Percentiles rank a stretch among this genome's conserved stretches.
Conservation (phyloP, 2,113 vertebrate species). For the Gymnobelideus leadbeateri region DNA sequence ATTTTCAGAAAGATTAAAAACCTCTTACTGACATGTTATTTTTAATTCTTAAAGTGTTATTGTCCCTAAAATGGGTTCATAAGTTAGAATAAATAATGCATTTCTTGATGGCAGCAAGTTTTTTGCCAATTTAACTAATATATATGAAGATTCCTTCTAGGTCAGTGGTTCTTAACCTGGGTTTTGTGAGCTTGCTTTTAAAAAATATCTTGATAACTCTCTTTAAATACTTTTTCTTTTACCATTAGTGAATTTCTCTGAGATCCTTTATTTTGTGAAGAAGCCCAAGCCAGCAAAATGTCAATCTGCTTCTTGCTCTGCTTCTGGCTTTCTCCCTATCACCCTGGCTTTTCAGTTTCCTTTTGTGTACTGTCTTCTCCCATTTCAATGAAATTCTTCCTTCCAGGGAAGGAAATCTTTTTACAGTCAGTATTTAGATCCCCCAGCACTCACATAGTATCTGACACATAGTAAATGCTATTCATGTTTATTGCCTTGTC, state of each 20-base stretch:
- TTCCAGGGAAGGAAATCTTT: not conserved
- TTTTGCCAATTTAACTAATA: not conserved
- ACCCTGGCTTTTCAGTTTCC: not conserved
- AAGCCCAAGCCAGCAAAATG: not conserved
- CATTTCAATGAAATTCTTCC: not conserved
- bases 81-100: not conserved
- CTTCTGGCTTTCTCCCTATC: not conserved
- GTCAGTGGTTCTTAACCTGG: not conserved
- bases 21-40: slow-evolving; percentile 1
- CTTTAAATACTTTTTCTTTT: not conserved
- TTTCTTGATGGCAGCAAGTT: not conserved
- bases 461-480: not conserved
- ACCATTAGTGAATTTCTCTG: not conserved
- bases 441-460: not conserved
- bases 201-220: not conserved
- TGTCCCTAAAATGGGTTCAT: slow-evolving; percentile 1
- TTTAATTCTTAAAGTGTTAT: not conserved
- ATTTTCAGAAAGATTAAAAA: slow-evolving; percentile 1
- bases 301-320: not conserved
- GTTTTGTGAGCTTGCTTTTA: not conserved
- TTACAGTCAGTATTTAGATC: not conserved
- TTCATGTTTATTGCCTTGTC: not conserved
- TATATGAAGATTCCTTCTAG: not conserved
- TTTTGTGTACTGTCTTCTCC: not conserved
- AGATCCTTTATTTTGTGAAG: not conserved